These are phyloP conservation scores for Yponomeuta cagnagella DNA, from an alignment of 2,888 invertebrate species.

Conservation along the genomic window DNA sequence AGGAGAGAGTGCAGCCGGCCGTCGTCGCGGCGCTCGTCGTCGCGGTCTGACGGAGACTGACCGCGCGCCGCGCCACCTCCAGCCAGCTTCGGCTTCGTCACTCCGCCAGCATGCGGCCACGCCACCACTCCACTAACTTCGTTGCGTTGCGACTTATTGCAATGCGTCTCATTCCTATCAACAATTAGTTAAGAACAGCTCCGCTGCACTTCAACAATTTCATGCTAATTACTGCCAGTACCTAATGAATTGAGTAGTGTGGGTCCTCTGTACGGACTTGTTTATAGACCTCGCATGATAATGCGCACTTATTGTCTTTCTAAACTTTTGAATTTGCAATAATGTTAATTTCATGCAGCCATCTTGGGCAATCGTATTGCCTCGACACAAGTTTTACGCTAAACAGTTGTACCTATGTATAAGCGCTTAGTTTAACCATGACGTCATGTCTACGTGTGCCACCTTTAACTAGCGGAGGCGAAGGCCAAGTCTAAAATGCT, in stretches of 20 bases:
- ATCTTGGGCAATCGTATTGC: neutral
- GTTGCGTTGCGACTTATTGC: slow-evolving; percentile 5
- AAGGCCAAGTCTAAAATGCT: slow-evolving; percentile 49
- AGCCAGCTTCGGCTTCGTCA: slow-evolving; percentile 15
- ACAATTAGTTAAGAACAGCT: slow-evolving; percentile 21
- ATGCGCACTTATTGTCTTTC: neutral
- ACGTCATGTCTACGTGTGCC: slow-evolving; percentile 35
- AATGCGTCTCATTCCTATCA: slow-evolving; percentile 19
- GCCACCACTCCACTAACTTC: slow-evolving; percentile 15
- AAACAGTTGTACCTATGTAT: slow-evolving; percentile 27
- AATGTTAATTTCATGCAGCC: neutral
- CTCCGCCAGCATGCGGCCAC: slow-evolving; percentile 16
- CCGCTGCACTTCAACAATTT: slow-evolving; percentile 18
- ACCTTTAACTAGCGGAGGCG: slow-evolving; percentile 41
- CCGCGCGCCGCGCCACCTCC: neutral
- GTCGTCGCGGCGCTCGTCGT: slow-evolving; percentile 37
- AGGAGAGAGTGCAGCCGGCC: slow-evolving; percentile 10
- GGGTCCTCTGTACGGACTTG: neutral
- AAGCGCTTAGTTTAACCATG: slow-evolving; percentile 34
- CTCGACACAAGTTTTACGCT: slow-evolving; percentile 23
- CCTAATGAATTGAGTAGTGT: neutral
- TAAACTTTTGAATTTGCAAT: slow-evolving; percentile 11
- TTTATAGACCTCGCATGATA: neutral
- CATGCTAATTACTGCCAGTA: slow-evolving; percentile 16
- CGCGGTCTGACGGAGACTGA: slow-evolving; percentile 49